phyloP scores from a whole-genome alignment of 1,140 invertebrate genomes.

The Bombyx mandarina region DNA sequence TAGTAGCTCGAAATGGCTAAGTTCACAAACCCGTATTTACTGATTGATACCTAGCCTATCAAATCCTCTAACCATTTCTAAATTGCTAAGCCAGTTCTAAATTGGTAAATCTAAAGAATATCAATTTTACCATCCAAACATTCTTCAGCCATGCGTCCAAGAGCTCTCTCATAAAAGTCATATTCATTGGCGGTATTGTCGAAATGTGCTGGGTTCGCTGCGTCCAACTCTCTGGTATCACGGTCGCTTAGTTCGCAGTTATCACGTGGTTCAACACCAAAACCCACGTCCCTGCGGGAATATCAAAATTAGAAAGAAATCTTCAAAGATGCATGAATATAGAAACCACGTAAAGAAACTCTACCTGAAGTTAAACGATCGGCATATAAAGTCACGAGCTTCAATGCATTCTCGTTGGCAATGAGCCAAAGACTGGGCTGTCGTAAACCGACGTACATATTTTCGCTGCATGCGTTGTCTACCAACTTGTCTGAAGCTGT shows the following conservation, averaged over 20 bases:
- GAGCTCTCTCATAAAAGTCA: constrained; percentile 88
- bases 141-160: constrained; percentile 79
- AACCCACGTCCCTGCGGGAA: constrained; percentile 64
- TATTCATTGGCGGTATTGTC: constrained; percentile 84
- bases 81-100: too few relatives aligned
- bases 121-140: constrained; percentile 82
- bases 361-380: constrained; percentile 88
- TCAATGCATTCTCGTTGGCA: constrained; percentile 89
- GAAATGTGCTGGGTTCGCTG: constrained; percentile 87
- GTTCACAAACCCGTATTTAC: too few relatives aligned
- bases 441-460: constrained; percentile 82
- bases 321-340: constrained; percentile 2
- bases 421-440: constrained; percentile 79
- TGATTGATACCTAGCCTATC: too few relatives aligned
- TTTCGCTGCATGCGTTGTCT: constrained; percentile 83
- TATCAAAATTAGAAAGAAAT: constrained; percentile 1
- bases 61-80: too few relatives aligned
- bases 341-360: not conserved
- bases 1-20: too few relatives aligned
- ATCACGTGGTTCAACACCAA: constrained; percentile 78
- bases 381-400: constrained; percentile 86
- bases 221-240: constrained; percentile 86
- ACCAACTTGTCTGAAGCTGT: constrained; percentile 86
- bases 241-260: constrained; percentile 92
- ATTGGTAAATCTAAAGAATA: not conserved